A percentile compares a stretch with the other conserved stretches of the same genome.
phyloP scores from a whole-genome alignment of 1,140 invertebrate genomes.

The Bombus waltoni region DNA sequence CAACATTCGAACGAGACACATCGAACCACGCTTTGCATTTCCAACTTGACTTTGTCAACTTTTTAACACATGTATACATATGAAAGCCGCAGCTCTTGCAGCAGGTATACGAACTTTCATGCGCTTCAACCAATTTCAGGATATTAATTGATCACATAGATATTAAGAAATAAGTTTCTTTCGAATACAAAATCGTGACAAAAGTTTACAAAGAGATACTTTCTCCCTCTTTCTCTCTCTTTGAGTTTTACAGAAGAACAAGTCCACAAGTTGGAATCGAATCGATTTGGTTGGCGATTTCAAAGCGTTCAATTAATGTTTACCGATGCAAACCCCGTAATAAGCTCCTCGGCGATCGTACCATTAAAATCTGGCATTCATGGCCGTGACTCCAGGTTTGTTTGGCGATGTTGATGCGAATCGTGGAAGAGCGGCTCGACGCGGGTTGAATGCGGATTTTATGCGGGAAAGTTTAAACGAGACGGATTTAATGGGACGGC shows the following conservation, averaged over 20 bases:
- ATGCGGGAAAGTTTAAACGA: constrained; percentile 49
- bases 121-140: too few relatives aligned
- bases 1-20: too few relatives aligned
- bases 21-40: too few relatives aligned
- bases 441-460: constrained; percentile 45
- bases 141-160: too few relatives aligned
- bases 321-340: constrained; percentile 28
- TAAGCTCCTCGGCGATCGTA: constrained; percentile 36
- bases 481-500: constrained; percentile 45
- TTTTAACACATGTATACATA: too few relatives aligned
- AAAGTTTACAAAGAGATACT: too few relatives aligned
- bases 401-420: constrained; percentile 30
- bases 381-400: constrained; percentile 40
- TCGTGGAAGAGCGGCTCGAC: neutral
- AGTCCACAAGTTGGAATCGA: neutral
- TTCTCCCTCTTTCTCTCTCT: too few relatives aligned
- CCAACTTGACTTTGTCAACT: too few relatives aligned
- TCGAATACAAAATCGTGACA: too few relatives aligned
- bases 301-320: constrained; percentile 59
- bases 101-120: too few relatives aligned
- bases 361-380: constrained; percentile 67
- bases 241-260: neutral
- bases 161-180: too few relatives aligned
- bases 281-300: constrained; percentile 15
- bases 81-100: too few relatives aligned